Base-by-base conservation (phyloP, 2,113 vertebrate species). In the Sorex fumeus region DNA sequence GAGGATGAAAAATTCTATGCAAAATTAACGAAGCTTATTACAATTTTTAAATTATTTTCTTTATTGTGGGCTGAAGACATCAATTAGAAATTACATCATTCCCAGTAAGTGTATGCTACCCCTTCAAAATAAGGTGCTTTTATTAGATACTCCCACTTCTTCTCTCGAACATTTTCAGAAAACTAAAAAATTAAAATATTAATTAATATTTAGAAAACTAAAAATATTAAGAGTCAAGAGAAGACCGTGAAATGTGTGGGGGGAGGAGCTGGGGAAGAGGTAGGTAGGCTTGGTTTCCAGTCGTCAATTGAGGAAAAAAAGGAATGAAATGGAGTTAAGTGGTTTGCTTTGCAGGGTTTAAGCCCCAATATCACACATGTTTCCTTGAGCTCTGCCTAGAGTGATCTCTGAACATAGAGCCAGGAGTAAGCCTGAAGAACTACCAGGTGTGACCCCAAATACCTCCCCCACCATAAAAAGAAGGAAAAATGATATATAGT, bases 1-100 rank as follows among this genome's bases (percentile, higher is more conserved):
- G 53, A 62, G 82, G 30, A 8, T 92, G n/a, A 94, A 87, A 86
- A 34, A 27, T 84, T 93, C 70, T 36, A 77, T 81, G 30, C 6
- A 84, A 8, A 91, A 69, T 93, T 81, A 84, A 87, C 5, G 10
- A 71, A 43, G 34, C 11, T 45, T 60, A 36, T 25, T 87, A 18
- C 1, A 21, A 30, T 74, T 81, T 95, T 71, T 67, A 92, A 60
- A 60, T 60, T 8, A 91, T 53, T 94, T 62, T 72, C 67, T 77
- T 77, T 76, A 16, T 43, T 84, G 79, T 27, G 66, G 53, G 36
- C 27, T 93, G 15, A 76, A 86, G 64, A 45, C 43, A 15, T 40
- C 30, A 32, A 64, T n/a, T 69, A 19, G 36, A 60, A 78, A 90
- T 70, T 75, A 80, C 1, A 84, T 64, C 18, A 69, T 36, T 11